phyloP scores from a whole-genome alignment of 2,113 vertebrate genomes.

The Passer domesticus region DNA sequence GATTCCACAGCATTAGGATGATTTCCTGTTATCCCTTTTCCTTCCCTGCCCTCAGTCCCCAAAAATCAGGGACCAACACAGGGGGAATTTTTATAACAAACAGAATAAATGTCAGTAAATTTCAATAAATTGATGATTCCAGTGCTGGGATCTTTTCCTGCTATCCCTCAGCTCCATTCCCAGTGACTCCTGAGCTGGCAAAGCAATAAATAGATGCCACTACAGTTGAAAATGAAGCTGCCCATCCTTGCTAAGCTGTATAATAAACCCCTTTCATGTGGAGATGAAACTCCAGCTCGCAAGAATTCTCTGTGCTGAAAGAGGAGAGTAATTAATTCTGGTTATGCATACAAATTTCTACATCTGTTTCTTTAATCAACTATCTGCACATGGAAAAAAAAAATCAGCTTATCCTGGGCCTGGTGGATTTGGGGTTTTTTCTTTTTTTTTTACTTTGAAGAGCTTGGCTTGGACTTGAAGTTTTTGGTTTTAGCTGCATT shows the following conservation, averaged over 20 bases:
- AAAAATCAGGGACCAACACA: too few species aligned
- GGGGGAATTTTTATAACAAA: too few species aligned
- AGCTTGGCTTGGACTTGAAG: not conserved
- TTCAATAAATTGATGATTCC: too few species aligned
- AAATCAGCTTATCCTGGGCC: constrained; percentile 5
- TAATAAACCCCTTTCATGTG: constrained; percentile 45
- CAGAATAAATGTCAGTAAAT: not conserved
- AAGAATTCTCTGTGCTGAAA: not conserved
- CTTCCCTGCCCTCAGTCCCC: not conserved
- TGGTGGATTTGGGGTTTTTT: not conserved
- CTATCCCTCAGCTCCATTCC: not conserved
- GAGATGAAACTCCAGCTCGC: constrained; percentile 47
- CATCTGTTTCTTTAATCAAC: constrained; percentile 51
- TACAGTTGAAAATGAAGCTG: constrained; percentile 28
- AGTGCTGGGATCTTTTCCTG: not conserved
- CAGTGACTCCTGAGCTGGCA: not conserved
- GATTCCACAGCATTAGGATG: fast-evolving
- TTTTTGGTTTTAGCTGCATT: not conserved
- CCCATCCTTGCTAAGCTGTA: constrained; percentile 5
- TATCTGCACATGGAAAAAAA: not conserved
- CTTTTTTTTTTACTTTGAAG: not conserved
- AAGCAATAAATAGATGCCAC: not conserved
- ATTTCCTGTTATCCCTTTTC: not conserved
- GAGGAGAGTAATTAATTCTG: constrained; percentile 49
- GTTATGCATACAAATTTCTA: constrained; percentile 43